Conservation (phyloP, 1,140 invertebrate genomes). For the Aricia agestis region DNA sequence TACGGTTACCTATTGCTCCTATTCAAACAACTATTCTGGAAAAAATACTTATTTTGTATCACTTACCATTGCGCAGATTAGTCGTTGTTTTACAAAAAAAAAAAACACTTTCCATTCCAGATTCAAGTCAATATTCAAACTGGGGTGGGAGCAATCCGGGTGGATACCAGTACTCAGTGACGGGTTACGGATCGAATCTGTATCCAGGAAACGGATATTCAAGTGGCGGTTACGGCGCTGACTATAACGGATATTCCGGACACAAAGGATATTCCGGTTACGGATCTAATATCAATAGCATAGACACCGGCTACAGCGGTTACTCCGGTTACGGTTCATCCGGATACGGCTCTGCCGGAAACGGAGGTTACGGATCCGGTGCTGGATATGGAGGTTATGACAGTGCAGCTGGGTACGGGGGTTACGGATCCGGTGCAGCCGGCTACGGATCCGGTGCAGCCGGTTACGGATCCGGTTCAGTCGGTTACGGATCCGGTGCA, state of each 20-base stretch:
- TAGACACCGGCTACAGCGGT: no score
- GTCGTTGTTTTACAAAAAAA: no score
- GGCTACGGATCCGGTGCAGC: conserved; percentile 20
- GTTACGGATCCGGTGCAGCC: conserved; percentile 11
- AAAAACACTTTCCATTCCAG: conserved; percentile 31
- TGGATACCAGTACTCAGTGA: conserved; percentile 44
- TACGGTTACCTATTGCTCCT: no score
- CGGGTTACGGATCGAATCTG: conserved; percentile 42
- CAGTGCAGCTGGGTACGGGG: no score
- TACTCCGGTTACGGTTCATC: no score
- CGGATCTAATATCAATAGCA: no score
- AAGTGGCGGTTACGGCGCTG: not conserved
- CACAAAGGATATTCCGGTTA: not conserved
- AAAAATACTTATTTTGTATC: no score
- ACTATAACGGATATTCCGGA: not conserved
- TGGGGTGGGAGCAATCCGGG: conserved; percentile 42
- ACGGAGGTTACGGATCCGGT: not conserved
- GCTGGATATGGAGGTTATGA: not conserved
- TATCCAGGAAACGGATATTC: conserved; percentile 32
- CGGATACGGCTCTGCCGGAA: not conserved
- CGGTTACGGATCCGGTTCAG: not conserved
- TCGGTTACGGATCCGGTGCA: not conserved
- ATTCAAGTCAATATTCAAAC: conserved; percentile 45
- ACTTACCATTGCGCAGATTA: no score
- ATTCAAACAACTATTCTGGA: no score